Conservation (phyloP, 30 jellyfish, hydroid and myxozoan species). For the Phacellophora camtschatica region DNA sequence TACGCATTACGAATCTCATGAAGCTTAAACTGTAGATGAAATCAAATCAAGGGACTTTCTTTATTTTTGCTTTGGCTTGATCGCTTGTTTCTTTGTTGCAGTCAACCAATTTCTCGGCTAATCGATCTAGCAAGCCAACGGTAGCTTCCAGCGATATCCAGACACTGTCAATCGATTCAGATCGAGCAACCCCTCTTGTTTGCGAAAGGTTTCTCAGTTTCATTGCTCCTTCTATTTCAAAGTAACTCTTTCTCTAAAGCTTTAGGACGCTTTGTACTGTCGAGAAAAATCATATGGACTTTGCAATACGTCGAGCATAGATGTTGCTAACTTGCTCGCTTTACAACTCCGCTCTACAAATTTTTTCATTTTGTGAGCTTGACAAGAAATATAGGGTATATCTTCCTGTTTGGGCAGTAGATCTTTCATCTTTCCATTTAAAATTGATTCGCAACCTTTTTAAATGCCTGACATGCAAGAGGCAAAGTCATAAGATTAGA, state of each 20-base stretch:
- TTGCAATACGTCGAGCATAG: slow-evolving; percentile 32
- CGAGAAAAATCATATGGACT: background rate
- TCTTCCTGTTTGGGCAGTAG: slow-evolving; percentile 21
- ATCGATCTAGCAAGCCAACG: background rate
- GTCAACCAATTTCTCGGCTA: background rate
- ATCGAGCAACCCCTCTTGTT: slow-evolving; percentile 28
- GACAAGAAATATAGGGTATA: slow-evolving; percentile 1
- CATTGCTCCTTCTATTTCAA: slow-evolving; percentile 2
- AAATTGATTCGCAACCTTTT: slow-evolving; percentile 14
- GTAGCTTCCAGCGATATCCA: slow-evolving; percentile 5
- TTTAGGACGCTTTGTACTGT: slow-evolving; percentile 28
- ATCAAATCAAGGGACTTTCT: slow-evolving; percentile 23
- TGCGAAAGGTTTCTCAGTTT: slow-evolving; percentile 22
- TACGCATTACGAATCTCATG: slow-evolving; percentile 3
- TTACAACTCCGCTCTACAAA: slow-evolving; percentile 19
- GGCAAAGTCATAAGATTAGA: slow-evolving; percentile 30
- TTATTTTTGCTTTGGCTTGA: slow-evolving; percentile 10
- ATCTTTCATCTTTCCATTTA: background rate
- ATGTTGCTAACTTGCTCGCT: slow-evolving; percentile 47
- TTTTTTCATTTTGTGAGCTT: slow-evolving; percentile 11
- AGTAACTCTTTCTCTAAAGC: slow-evolving; percentile 10
- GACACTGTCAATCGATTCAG: slow-evolving; percentile 22
- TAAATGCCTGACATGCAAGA: slow-evolving; percentile 22
- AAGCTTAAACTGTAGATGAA: slow-evolving; percentile 3
- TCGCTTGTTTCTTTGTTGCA: background rate